phyloP scores from a whole-genome alignment of 2,888 invertebrate genomes.

The Malacosoma neustria region DNA sequence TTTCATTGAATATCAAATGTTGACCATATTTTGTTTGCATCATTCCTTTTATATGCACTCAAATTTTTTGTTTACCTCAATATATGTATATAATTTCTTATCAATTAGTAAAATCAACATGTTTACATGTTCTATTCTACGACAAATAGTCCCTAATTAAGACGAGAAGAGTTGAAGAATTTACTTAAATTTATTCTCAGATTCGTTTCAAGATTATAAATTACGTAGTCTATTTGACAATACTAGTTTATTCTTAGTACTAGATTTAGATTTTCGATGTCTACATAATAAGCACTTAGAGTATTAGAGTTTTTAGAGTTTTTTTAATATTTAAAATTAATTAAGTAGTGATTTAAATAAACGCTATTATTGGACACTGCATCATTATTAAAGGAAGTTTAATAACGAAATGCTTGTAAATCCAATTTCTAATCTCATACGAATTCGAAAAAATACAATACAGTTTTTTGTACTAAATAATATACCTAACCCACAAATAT shows the following conservation, averaged over 20 bases:
- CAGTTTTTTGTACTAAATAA: too few species aligned
- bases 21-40: slow-evolving; percentile 3
- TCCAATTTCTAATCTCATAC: too few species aligned
- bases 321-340: neutral
- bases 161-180: slow-evolving; percentile 31
- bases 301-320: neutral
- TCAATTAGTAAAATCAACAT: slow-evolving; percentile 65
- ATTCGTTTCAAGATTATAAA: slow-evolving; percentile 24
- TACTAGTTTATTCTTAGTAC: slow-evolving; percentile 23
- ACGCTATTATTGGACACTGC: too few species aligned
- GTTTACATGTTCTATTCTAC: slow-evolving; percentile 72
- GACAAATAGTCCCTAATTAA: slow-evolving; percentile 39
- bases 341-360: too few species aligned
- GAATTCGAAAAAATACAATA: too few species aligned
- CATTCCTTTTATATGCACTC: slow-evolving; percentile 10
- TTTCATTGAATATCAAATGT: neutral
- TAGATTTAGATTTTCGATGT: slow-evolving; percentile 32
- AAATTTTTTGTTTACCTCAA: slow-evolving; percentile 11
- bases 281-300: slow-evolving; percentile 42
- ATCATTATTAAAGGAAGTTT: too few species aligned
- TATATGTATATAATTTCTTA: slow-evolving; percentile 38
- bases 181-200: slow-evolving; percentile 27
- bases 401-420: too few species aligned
- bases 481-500: too few species aligned
- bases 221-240: slow-evolving; percentile 17